phyloP scores from a whole-genome alignment of 2,797 vertebrate genomes.

The Gila robusta region DNA sequence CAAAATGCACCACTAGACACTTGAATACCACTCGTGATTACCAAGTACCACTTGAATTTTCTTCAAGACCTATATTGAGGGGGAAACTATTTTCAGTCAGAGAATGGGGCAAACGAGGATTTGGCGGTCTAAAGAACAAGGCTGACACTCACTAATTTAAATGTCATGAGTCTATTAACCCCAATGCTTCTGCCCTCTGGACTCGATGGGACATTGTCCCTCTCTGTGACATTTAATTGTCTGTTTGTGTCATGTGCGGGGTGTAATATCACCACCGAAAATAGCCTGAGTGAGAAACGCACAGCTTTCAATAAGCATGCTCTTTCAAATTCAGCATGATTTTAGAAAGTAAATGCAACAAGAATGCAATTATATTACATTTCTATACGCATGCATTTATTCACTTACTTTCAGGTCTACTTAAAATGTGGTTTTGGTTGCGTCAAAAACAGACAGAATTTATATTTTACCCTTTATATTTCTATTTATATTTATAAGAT shows the following conservation, averaged over 20 bases:
- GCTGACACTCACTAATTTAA: constrained; percentile 61
- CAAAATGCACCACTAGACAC: background rate
- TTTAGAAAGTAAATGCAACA: background rate
- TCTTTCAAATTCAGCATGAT: background rate
- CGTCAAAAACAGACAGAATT: background rate
- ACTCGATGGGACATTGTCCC: constrained; percentile 31
- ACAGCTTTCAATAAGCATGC: constrained; percentile 4
- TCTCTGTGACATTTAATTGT: constrained; percentile 60
- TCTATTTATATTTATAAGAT: too few relatives aligned
- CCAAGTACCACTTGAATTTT: background rate
- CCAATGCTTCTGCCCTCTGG: constrained; percentile 6
- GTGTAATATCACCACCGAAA: constrained; percentile 55
- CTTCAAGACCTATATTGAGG: background rate
- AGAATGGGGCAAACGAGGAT: background rate
- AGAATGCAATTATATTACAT: background rate
- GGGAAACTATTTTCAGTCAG: background rate
- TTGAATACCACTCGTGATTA: background rate
- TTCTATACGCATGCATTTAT: background rate
- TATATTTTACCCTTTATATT: too few relatives aligned
- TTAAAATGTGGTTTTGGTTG: background rate
- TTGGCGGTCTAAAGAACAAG: background rate
- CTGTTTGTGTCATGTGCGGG: constrained; percentile 48
- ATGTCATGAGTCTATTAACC: constrained; percentile 66
- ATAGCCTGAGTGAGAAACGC: constrained; percentile 39
- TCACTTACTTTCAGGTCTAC: background rate